Evolutionary conservation across 2,797 vertebrate species (phyloP).

Genomic region (Neosilurus mollespiculum): DNA sequence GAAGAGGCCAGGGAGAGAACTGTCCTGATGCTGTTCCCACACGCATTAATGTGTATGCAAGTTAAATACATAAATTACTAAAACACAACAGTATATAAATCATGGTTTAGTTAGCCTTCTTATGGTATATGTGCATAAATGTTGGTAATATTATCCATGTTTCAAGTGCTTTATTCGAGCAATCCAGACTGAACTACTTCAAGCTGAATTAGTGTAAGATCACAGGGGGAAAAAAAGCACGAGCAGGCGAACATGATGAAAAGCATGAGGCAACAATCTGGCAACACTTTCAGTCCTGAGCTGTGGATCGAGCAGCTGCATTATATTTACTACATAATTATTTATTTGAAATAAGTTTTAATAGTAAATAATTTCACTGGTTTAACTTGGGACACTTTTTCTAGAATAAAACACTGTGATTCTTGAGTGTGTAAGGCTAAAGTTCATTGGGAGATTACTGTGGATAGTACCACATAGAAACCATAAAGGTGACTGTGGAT

Average conservation of each 20-base stretch:
- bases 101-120: no score
- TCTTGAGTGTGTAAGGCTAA: no score
- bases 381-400: not conserved
- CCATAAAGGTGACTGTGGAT: no score
- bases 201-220: not conserved
- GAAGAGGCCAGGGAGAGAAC: no score
- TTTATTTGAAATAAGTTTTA: not conserved
- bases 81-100: no score
- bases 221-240: not conserved
- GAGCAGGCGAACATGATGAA: not conserved
- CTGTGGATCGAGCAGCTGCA: not conserved
- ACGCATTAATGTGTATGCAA: no score
- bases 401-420: not conserved
- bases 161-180: not conserved
- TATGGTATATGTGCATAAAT: not conserved
- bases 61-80: no score
- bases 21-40: no score
- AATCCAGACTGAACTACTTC: not conserved
- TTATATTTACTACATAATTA: not conserved
- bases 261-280: conserved; percentile 7
- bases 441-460: no score
- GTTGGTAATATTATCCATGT: not conserved
- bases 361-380: not conserved
- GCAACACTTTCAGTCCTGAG: not conserved
- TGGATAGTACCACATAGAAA: no score